A percentile compares a stretch with the other conserved stretches of the same genome.
These are phyloP conservation scores for Chrysolina oricalcia DNA, from an alignment of 2,888 invertebrate genomes.

Conservation along the genomic window DNA sequence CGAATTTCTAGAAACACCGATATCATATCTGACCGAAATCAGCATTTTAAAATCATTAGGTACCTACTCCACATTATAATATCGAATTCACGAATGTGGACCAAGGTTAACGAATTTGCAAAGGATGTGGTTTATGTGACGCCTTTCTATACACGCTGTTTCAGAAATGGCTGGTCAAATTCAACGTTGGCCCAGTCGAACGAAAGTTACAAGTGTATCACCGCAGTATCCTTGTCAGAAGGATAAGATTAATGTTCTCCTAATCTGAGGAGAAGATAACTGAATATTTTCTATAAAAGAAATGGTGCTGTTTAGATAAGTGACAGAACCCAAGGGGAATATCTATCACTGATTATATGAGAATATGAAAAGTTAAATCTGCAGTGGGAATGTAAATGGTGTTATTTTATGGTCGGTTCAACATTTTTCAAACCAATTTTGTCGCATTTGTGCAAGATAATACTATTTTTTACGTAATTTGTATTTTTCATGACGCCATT, in stretches of 20 bases:
- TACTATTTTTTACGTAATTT: too few species aligned
- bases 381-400: too few species aligned
- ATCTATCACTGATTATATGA: too few species aligned
- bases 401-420: too few species aligned
- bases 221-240: not conserved
- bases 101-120: conserved; percentile 20
- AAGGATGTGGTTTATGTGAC: conserved; percentile 21
- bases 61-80: conserved; percentile 4
- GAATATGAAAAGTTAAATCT: too few species aligned
- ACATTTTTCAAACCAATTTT: too few species aligned
- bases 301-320: too few species aligned
- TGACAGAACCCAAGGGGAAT: too few species aligned
- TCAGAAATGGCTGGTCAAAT: conserved; percentile 1
- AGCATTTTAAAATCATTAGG: conserved; percentile 1
- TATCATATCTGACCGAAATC: conserved; percentile 1
- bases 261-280: too few species aligned
- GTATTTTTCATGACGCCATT: too few species aligned
- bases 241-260: not conserved
- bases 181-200: not conserved
- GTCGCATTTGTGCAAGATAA: too few species aligned
- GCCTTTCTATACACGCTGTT: conserved; percentile 4
- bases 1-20: not conserved
- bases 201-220: not conserved
- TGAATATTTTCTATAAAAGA: too few species aligned
- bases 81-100: conserved; percentile 4